These are phyloP conservation scores for Corella eumyota DNA, from an alignment of 23 tunicate genomes.

Conservation along the genomic window DNA sequence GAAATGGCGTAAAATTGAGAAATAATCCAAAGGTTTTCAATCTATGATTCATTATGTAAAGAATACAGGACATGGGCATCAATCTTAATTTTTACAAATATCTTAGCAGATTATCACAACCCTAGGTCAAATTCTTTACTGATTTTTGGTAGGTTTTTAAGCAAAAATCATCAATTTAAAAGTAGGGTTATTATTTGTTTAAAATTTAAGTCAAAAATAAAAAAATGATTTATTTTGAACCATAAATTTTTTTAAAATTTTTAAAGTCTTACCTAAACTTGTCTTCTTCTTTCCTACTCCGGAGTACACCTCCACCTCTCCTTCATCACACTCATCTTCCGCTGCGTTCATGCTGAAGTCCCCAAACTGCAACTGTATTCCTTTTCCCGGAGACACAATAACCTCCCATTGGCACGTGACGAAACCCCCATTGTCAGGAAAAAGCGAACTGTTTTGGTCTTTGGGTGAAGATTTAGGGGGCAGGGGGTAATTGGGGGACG, in stretches of 20 bases:
- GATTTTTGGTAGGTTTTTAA: not conserved
- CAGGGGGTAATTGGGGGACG: conserved; percentile 73
- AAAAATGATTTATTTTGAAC: not conserved
- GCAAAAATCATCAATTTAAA: not conserved
- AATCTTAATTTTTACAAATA: not conserved
- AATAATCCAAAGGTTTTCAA: too few species aligned
- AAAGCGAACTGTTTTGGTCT: not conserved
- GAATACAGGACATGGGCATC: not conserved
- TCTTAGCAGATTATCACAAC: not conserved
- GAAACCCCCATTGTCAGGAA: conserved; percentile 5
- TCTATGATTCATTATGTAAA: too few species aligned
- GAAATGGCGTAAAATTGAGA: too few species aligned
- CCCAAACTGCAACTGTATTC: conserved; percentile 68
- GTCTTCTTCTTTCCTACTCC: conserved; percentile 49
- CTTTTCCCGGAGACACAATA: conserved; percentile 35
- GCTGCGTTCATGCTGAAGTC: conserved; percentile 62
- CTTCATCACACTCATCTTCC: conserved; percentile 79
- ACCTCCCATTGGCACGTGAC: conserved; percentile 73
- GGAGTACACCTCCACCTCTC: conserved; percentile 52
- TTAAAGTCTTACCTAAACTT: conserved; percentile 42
- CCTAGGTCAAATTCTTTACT: not conserved
- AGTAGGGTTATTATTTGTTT: too few species aligned
- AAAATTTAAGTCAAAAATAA: not conserved
- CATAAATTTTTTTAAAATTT: not conserved
- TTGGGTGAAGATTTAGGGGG: conserved; percentile 14